These are phyloP conservation scores for Eutolmus rufibarbis DNA, from an alignment of 2,888 invertebrate genomes.

Conservation along the genomic window DNA sequence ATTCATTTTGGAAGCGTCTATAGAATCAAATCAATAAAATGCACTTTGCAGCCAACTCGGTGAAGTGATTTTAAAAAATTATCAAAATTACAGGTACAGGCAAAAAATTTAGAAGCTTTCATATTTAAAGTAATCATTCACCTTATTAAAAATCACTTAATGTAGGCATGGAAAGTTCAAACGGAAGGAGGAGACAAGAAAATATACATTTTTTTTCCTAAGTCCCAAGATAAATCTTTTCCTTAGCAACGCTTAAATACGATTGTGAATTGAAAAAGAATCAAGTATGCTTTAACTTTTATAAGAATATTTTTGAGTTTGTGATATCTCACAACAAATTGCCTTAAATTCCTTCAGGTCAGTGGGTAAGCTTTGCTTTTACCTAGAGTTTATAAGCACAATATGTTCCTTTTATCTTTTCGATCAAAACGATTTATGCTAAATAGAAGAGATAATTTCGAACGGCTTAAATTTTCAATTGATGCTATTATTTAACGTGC, in stretches of 20 bases:
- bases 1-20: background rate
- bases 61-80: background rate
- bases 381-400: background rate
- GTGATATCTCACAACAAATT: background rate
- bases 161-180: background rate
- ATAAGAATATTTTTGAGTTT: background rate
- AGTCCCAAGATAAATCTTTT: background rate
- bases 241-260: background rate
- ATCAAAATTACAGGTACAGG: too few relatives aligned
- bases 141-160: background rate
- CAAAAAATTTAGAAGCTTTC: too few relatives aligned
- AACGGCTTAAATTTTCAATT: too few relatives aligned
- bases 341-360: background rate
- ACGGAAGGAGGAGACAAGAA: background rate
- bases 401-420: background rate
- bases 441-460: too few relatives aligned
- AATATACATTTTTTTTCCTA: background rate
- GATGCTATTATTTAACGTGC: too few relatives aligned
- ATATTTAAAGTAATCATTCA: too few relatives aligned
- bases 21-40: background rate
- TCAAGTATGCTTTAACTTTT: background rate
- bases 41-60: background rate
- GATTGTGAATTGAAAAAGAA: background rate
- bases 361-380: background rate
- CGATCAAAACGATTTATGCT: too few relatives aligned